Evolutionary conservation across 2,888 invertebrate species (phyloP), one percentile per base, ranked within the genome.

Genomic region (Molorchus minor): DNA sequence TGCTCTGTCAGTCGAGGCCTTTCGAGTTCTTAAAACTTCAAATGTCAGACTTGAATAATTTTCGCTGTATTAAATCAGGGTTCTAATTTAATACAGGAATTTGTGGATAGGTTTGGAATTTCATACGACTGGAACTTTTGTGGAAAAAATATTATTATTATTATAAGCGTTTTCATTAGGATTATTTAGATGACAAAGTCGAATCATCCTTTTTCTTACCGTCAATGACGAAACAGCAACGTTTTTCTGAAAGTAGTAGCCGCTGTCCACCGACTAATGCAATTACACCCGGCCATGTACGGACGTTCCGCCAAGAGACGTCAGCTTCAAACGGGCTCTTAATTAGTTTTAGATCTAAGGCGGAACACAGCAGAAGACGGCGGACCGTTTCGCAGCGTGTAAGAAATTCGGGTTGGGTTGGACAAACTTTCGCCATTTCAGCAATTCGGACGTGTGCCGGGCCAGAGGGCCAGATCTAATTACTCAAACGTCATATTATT

Each of bases 401-500:
- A 63, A 65, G 62, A 62, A 67, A 64, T 64, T 65, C 62, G 56
- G 65, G 67, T 62, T 62, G 61, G 62, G 56, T 60, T 45, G 51
- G 47, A 49, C 56, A 59, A 68, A 61, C 61, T 64, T 64, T 43
- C 45, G 56, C 61, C 61, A 56, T 54, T 46, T 25, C 30, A 17
- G 54, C 52, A 21, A 49, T 51, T n/a, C n/a, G n/a, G n/a, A n/a
- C 61, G 53, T 56, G 52, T 59, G 58, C 62, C 63, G 62, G 44
- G 51, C 56, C 41, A 29, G 58, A 56, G 52, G 54, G 61, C 63
- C 56, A 64, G 69, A 70, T 67, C 59, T 56, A 66, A 62, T 69
- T 68, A 68, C 62, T 64, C 64, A 56, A 65, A 69, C 58, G 63
- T 68, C 61, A 68, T 66, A 61, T 61, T 58, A 63, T 64, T 69